Base-by-base conservation (phyloP, 92 coral and sea anemone species). In the Micromussa lordhowensis region DNA sequence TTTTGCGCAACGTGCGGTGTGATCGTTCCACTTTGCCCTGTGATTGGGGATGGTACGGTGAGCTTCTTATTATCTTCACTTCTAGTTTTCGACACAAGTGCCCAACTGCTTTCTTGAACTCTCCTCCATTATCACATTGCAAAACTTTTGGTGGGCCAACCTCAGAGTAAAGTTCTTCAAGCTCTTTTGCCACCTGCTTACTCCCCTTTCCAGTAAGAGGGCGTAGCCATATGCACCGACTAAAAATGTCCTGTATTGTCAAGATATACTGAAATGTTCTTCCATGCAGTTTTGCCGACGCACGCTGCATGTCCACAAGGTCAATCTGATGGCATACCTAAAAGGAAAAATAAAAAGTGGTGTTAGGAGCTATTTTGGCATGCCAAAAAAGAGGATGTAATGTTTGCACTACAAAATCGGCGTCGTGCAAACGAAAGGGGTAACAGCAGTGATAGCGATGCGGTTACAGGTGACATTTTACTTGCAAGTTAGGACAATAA, bases 11-110 rank as follows among this genome's bases (percentile, higher is more conserved):
- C 26, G 94, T 30, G 28, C 92, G 82, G 31, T 87, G 86, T 4
- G 78, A 69, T n/a, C 91, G 78, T 87, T 91, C 84, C 0, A 91
- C 86, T 68, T 92, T 92, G 8, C 95, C 95, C 78, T 89, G 93
- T 18, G 91, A 80, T 75, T 92, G 95, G n/a, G n/a, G n/a, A n/a
- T n/a, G n/a, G n/a, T n/a, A n/a, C n/a, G n/a, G n/a, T n/a, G n/a
- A n/a, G n/a, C n/a, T n/a, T n/a, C n/a, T n/a, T n/a, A n/a, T n/a
- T n/a, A n/a, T n/a, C n/a, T n/a, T n/a, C n/a, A n/a, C n/a, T n/a
- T n/a, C n/a, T n/a, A n/a, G n/a, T n/a, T n/a, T n/a, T n/a, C n/a
- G n/a, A n/a, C n/a, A n/a, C n/a, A n/a, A n/a, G n/a, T n/a, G n/a
- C n/a, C n/a, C n/a, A n/a, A n/a, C n/a, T n/a, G n/a, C n/a, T n/a